Evolutionary conservation across 2,888 invertebrate species (phyloP), one percentile per base, ranked within the genome.

Genomic region (Tortricodes alternella): DNA sequence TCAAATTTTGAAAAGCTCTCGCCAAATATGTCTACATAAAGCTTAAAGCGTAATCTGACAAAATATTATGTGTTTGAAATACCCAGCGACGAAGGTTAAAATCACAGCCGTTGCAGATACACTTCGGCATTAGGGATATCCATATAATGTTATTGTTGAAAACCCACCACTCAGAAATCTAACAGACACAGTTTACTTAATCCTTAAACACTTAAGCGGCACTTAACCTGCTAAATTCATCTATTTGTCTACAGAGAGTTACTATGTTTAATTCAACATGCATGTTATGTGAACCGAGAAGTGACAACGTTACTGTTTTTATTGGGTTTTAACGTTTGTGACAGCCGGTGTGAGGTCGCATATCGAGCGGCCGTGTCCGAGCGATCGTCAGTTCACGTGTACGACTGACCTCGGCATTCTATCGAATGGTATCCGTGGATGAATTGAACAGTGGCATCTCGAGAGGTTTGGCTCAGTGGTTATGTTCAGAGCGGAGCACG

Each of bases 71-170:
- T 60, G 64, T 63, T 51, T 68, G 67, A 68, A 77, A 80, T 87
- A 89, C 86, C 87, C 85, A 88, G 80, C 73, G 80, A 73, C 76
- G 82, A 74, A 82, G 78, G 68, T 80, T 83, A 79, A 84, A 70
- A 78, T 85, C 83, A 87, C 85, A 88, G 81, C 84, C 80, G 79
- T 83, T 79, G 75, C 83, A 85, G 74, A 81, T 82, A 75, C 83
- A 85, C 80, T 80, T 79, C 74, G 81, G 80, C 82, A 86, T 87
- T 77, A 82, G 82, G 76, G 78, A 82, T 75, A 80, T 83, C 81
- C 81, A 81, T 83, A 70, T 62, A 77, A 68, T 73, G 71, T 73
- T 74, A 71, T 72, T 70, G 57, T 64, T 69, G 53, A 60, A 59
- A 68, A 70, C 71, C 62, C 65, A 76, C 62, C 77, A 83, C 78